Evolutionary conservation across 2,888 invertebrate genomes (phyloP), one percentile per base, ranked within the genome.

Genomic region (Coleophora flavipennella): DNA sequence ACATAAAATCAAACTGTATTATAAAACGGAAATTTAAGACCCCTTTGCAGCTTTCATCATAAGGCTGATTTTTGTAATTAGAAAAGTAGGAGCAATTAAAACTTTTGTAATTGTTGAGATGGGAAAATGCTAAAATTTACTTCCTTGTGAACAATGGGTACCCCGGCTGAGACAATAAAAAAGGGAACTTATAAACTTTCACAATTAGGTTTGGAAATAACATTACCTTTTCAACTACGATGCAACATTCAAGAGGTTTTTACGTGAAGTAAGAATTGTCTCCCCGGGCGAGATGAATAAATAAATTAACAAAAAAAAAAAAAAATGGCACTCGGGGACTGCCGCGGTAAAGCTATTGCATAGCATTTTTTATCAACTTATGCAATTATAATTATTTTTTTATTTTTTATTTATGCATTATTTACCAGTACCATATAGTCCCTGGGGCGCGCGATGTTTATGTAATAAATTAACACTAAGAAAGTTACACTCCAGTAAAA

Each of bases 101-200:
- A 83, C 79, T 83, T 83, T 80, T 79, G 79, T 79, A 80, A 80
- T 80, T 77, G 80, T 79, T 67, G 67, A 59, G 71, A 78, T 75
- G 75, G 70, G 57, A 65, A 65, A 43, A 69, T 68, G 62, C 63
- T 73, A 61, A 75, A 72, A 74, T 80, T 79, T 78, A 70, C 74
- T 76, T 68, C 67, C 54, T 63, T 62, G 67, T 74, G 77, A 78
- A 79, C 78, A 79, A 76, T 79, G 73, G 67, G 58, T 59, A 72
- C 64, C 66, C 20, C 65, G 65, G 63, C 68, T 67, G 62, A 71
- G 73, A 76, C 73, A 76, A 74, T 79, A 75, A 78, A 80, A 77
- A 75, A 62, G 63, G 62, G 59, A 71, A 69, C 64, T 69, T 68
- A 62, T 66, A 70, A 81, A 80, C 61, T 81, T 81, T 78, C 66